Percentiles rank a stretch among this genome's conserved stretches.
Evolutionary conservation across 2,797 vertebrate species (phyloP).

Genomic region (Anas bernieri): DNA sequence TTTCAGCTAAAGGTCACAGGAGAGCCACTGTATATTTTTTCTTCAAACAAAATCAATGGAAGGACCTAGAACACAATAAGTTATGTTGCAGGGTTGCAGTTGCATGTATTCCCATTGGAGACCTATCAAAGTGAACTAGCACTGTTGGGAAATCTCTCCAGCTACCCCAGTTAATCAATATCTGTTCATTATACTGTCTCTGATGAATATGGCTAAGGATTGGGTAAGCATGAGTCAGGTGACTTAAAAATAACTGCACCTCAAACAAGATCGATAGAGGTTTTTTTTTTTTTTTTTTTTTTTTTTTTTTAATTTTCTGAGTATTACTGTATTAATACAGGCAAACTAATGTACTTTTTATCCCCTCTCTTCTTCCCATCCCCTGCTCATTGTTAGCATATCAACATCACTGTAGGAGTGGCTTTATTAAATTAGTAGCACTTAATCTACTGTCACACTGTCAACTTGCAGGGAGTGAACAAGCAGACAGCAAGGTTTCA

Average conservation of each 20-base stretch:
- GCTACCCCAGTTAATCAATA: constrained; percentile 88
- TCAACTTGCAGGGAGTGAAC: constrained; percentile 39
- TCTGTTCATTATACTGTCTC: constrained; percentile 83
- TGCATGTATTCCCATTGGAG: constrained; percentile 78
- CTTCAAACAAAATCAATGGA: constrained; percentile 84
- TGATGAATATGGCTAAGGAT: constrained; percentile 81
- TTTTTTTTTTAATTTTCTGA: background rate
- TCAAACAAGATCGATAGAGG: constrained; percentile 81
- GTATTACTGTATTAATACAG: constrained; percentile 74
- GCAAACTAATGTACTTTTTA: constrained; percentile 42
- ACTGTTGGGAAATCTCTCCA: constrained; percentile 84
- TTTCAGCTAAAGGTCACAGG: constrained; percentile 82
- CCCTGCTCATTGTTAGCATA: constrained; percentile 28
- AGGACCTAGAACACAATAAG: constrained; percentile 81
- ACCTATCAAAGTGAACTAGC: constrained; percentile 78
- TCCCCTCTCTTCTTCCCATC: background rate
- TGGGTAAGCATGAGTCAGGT: constrained; percentile 82
- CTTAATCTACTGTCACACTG: constrained; percentile 74
- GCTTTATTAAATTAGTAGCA: constrained; percentile 78
- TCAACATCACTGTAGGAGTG: constrained; percentile 41
- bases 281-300: background rate
- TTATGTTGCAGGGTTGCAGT: constrained; percentile 79
- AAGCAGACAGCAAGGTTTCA: constrained; percentile 57
- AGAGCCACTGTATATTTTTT: constrained; percentile 70
- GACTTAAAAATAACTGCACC: constrained; percentile 86